Evolutionary conservation across 2,797 vertebrate genomes (phyloP).

Genomic region (Galago senegalensis): DNA sequence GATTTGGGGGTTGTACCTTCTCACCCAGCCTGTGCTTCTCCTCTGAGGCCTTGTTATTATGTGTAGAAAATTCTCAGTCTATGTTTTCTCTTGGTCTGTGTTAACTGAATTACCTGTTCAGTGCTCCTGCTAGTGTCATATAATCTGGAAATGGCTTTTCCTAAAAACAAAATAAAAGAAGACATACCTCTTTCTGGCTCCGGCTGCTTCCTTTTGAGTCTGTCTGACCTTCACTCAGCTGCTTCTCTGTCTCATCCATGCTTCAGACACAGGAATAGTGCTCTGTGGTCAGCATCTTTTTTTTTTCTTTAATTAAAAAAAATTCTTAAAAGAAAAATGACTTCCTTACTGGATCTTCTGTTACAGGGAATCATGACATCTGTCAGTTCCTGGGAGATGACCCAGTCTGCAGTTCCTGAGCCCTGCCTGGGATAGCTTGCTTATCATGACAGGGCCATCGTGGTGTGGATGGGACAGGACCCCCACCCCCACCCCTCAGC

Average conservation of each 20-base stretch:
- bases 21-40: neutral
- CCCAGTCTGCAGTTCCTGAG: no score
- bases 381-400: neutral
- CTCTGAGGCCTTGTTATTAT: neutral
- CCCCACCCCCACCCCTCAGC: neutral
- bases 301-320: neutral
- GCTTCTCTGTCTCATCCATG: no score
- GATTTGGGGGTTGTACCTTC: neutral
- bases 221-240: neutral
- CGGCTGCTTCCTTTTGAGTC: no score
- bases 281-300: neutral
- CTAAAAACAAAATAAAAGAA: neutral
- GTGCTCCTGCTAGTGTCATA: neutral
- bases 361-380: neutral
- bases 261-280: neutral
- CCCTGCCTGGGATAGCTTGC: no score
- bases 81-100: neutral
- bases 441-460: neutral
- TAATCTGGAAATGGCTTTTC: no score
- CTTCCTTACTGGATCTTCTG: neutral
- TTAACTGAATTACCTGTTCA: neutral
- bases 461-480: no score
- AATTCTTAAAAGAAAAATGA: neutral
- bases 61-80: neutral
- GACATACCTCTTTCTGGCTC: neutral